Percentiles rank a stretch among this genome's conserved stretches.
Evolutionary conservation across 2,113 vertebrate species (phyloP).

Genomic region (Microtus montanus): DNA sequence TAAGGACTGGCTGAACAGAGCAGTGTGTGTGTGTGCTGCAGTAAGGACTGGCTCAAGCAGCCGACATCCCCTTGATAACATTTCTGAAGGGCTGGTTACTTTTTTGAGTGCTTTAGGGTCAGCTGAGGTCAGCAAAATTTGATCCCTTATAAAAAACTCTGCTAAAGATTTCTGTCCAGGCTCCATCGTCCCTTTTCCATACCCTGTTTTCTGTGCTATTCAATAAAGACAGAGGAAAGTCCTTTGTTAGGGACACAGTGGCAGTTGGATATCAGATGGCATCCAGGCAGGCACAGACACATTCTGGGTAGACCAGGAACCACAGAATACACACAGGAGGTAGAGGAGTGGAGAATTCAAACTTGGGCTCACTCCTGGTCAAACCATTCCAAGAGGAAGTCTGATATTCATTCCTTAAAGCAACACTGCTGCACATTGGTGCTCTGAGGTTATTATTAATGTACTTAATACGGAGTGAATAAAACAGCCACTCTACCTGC

Average conservation of each 20-base stretch:
- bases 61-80: not conserved
- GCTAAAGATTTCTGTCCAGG: not conserved
- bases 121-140: not conserved
- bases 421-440: not conserved
- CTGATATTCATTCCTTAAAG: not conserved
- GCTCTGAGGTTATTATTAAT: not conserved
- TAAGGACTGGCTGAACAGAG: too few relatives aligned
- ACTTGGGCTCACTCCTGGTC: not conserved
- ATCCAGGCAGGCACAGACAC: not conserved
- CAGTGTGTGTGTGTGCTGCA: too few relatives aligned
- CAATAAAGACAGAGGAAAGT: not conserved
- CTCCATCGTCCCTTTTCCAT: not conserved
- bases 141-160: not conserved
- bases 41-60: not conserved
- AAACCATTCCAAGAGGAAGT: not conserved
- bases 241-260: not conserved
- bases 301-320: not conserved
- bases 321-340: not conserved
- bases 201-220: not conserved
- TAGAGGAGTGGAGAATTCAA: not conserved
- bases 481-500: constrained; percentile 87
- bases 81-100: not conserved
- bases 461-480: not conserved
- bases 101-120: not conserved
- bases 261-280: not conserved